These are phyloP conservation scores for Operophtera brumata DNA, from an alignment of 2,888 invertebrate species.

Conservation along the genomic window DNA sequence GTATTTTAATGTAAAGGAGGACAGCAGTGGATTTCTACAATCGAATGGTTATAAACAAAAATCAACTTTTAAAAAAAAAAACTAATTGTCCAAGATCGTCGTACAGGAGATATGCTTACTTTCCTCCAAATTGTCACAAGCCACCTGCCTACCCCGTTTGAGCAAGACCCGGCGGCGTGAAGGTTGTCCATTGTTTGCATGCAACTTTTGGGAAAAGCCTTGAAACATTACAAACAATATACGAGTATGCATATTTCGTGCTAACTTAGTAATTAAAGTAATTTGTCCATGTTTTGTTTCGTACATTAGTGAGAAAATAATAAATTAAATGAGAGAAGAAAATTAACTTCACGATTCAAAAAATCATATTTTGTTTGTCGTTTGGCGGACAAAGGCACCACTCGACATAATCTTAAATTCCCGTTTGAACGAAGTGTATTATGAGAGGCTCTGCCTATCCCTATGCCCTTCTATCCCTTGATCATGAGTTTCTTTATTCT, in stretches of 20 bases:
- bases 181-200: conserved; percentile 50
- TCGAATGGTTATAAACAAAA: too few relatives aligned
- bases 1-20: too few relatives aligned
- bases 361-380: background rate
- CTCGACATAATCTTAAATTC: too few relatives aligned
- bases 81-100: background rate
- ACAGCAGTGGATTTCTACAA: too few relatives aligned
- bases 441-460: too few relatives aligned
- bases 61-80: too few relatives aligned
- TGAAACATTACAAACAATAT: conserved; percentile 30
- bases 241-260: conserved; percentile 32
- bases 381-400: too few relatives aligned
- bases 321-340: background rate
- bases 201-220: conserved; percentile 36
- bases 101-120: conserved; percentile 6
- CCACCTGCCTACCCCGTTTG: conserved; percentile 28
- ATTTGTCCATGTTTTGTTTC: conserved; percentile 13
- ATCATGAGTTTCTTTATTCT: too few relatives aligned
- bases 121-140: conserved; percentile 24
- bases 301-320: conserved; percentile 11
- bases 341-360: background rate
- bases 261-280: conserved; percentile 26
- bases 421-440: too few relatives aligned
- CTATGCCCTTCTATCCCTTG: too few relatives aligned
- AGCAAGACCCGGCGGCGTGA: conserved; percentile 47